Evolutionary conservation across 1,140 invertebrate genomes (phyloP).

Genomic region (Triops longicaudatus): DNA sequence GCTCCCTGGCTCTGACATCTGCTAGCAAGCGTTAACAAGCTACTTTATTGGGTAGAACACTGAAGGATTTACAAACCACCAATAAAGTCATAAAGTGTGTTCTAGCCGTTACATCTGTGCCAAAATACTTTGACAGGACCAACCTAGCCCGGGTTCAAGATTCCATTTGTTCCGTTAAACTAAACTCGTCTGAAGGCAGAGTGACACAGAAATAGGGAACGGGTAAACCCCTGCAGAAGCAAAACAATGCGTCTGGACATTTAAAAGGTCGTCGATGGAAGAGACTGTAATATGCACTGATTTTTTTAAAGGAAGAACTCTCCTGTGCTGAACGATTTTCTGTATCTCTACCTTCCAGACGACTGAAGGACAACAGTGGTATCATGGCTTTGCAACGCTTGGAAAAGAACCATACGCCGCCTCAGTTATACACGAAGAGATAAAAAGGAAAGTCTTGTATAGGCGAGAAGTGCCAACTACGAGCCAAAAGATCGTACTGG

Average conservation of each 20-base stretch:
- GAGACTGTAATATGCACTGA: too few relatives aligned
- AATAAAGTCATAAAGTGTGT: not conserved
- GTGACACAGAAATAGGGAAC: not conserved
- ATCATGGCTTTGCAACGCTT: too few relatives aligned
- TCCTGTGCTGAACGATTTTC: too few relatives aligned
- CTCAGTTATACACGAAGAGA: too few relatives aligned
- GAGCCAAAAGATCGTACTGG: not conserved
- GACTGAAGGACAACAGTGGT: too few relatives aligned
- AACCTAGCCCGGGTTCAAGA: not conserved
- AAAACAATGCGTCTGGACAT: too few relatives aligned
- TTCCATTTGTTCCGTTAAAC: not conserved
- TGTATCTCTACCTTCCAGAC: too few relatives aligned
- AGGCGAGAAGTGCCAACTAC: not conserved
- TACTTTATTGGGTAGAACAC: not conserved
- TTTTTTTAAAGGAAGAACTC: too few relatives aligned
- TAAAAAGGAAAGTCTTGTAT: not conserved
- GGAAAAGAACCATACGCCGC: too few relatives aligned
- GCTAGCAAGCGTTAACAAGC: not conserved
- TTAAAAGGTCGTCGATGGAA: too few relatives aligned
- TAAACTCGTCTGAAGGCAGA: not conserved
- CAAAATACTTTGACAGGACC: not conserved
- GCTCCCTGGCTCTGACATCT: not conserved
- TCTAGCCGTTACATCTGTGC: too few relatives aligned
- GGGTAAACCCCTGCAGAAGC: not conserved
- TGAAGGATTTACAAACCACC: not conserved